These are phyloP conservation scores for Arnoldichthys spilopterus DNA, from an alignment of 2,797 vertebrate genomes.

Conservation along the genomic window DNA sequence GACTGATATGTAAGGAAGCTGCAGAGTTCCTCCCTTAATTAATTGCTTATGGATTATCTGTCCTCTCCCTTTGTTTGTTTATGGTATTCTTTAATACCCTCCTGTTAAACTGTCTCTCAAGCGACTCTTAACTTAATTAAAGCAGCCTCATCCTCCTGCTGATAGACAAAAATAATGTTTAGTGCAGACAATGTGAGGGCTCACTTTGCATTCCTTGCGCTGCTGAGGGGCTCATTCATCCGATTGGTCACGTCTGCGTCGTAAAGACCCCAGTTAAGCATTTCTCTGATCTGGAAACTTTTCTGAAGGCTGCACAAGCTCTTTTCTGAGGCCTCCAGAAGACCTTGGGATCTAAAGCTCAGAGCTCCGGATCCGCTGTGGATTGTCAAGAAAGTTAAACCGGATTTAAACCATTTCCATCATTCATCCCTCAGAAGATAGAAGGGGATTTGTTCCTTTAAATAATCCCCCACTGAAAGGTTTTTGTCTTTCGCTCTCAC, in stretches of 20 bases:
- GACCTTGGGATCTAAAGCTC: slow-evolving; percentile 36
- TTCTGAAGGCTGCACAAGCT: slow-evolving; percentile 56
- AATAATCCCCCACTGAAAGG: not conserved
- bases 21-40: slow-evolving; percentile 66
- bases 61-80: slow-evolving; percentile 76
- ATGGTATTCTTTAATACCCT: slow-evolving; percentile 66
- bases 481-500: slow-evolving; percentile 9
- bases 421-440: slow-evolving; percentile 26
- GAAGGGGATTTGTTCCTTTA: slow-evolving; percentile 29
- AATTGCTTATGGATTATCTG: slow-evolving; percentile 81
- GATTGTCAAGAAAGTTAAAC: slow-evolving; percentile 41
- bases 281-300: slow-evolving; percentile 64
- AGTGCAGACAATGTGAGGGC: slow-evolving; percentile 55
- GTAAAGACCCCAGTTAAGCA: slow-evolving; percentile 48
- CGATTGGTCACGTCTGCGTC: slow-evolving; percentile 31
- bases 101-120: slow-evolving; percentile 68
- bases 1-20: slow-evolving; percentile 63
- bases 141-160: slow-evolving; percentile 52
- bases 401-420: slow-evolving; percentile 41
- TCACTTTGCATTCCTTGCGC: slow-evolving; percentile 48
- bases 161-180: slow-evolving; percentile 59
- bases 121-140: slow-evolving; percentile 74
- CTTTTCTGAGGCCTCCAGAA: slow-evolving; percentile 48
- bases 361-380: slow-evolving; percentile 11
- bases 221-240: slow-evolving; percentile 50